Base-by-base conservation (phyloP, 2,797 vertebrate genomes). In the Macropus fuliginosus region DNA sequence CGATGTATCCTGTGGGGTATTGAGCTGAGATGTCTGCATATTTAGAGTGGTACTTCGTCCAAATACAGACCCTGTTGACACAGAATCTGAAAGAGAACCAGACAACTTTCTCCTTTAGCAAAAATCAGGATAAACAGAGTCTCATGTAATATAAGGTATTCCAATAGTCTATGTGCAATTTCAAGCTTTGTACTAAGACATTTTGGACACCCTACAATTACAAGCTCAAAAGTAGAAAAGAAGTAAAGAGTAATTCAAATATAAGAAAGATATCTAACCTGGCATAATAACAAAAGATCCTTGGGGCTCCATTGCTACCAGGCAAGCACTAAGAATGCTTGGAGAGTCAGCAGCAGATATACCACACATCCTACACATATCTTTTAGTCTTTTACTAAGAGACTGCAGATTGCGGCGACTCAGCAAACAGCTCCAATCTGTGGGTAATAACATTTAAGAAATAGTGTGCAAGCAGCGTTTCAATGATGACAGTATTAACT, bases 251-350 rank as follows among this genome's bases (percentile, higher is more conserved):
- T 92, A 94, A 94, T 94, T 97, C 56, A 89, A 46, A 92, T 90
- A 96, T 95, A 95, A 97, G 90, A 52, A 97, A 95, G 29, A 93
- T 40, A 89, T 56, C 97, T 98, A 98, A 99, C 99, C 99, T 99
- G 99, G 99, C 99, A 99, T 99, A 97, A 99, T 99, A 98, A 99
- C 99, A 98, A 99, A 99, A 97, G 99, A 99, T 94, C 99, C 99
- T 98, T 99, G 99, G 54, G 99, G 99, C 98, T 99, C 99, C 99
- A 99, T 99, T 98, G 99, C 99, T 97, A 99, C 99, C 98, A 99
- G 98, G 98, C 99, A 99, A 98, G 99, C 99, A 66, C 99, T 99
- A 97, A 99, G 99, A 97, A 99, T 99, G 99, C 99, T 99, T 98
- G 99, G 99, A 98, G 99, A 99, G 98, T 99, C 99, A 1, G 99